Evolutionary conservation across 2,113 vertebrate genomes (phyloP).

Genomic region (Vulpes vulpes): DNA sequence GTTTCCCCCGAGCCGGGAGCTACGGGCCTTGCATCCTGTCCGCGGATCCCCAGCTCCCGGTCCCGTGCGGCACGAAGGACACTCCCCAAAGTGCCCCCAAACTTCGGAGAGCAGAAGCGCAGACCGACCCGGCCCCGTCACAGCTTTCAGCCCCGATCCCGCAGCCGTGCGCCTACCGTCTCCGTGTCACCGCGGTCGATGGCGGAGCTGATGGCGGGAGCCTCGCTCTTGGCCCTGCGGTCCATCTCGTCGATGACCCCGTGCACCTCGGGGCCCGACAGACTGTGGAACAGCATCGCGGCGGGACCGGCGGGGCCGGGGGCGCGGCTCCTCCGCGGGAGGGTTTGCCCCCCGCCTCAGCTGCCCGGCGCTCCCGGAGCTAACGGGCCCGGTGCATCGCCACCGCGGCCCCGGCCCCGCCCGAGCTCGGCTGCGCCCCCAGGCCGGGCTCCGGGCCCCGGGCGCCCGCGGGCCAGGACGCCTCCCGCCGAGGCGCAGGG

Average conservation of each 20-base stretch:
- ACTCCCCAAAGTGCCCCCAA: slow-evolving; percentile 69
- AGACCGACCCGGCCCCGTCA: slow-evolving; percentile 48
- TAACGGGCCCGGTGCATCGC: slow-evolving; percentile 81
- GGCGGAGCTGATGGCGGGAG: slow-evolving; percentile 97
- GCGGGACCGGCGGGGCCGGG: slow-evolving; percentile 83
- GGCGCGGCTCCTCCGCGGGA: slow-evolving; percentile 76
- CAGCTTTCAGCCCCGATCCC: slow-evolving; percentile 67
- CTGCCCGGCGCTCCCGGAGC: slow-evolving; percentile 75
- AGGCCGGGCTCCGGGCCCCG: slow-evolving; percentile 79
- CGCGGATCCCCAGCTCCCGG: slow-evolving; percentile 38
- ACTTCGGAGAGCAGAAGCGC: slow-evolving; percentile 67
- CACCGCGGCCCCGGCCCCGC: slow-evolving; percentile 82
- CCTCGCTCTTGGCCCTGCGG: slow-evolving; percentile 96
- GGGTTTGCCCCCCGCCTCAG: slow-evolving; percentile 75
- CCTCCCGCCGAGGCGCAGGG: slow-evolving; percentile 77
- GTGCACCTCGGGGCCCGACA: slow-evolving; percentile 98
- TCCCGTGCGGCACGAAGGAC: slow-evolving; percentile 77
- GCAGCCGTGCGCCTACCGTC: slow-evolving; percentile 92
- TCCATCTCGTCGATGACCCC: slow-evolving; percentile 99
- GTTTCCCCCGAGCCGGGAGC: slow-evolving; percentile 36
- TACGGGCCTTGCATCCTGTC: slow-evolving; percentile 52
- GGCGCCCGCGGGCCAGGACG: slow-evolving; percentile 78
- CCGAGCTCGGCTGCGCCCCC: slow-evolving; percentile 80
- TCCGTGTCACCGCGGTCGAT: slow-evolving; percentile 99
- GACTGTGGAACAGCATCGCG: slow-evolving; percentile 99